These are phyloP conservation scores for Tetanocera ferruginea DNA, from an alignment of 2,888 invertebrate species.

Conservation along the genomic window DNA sequence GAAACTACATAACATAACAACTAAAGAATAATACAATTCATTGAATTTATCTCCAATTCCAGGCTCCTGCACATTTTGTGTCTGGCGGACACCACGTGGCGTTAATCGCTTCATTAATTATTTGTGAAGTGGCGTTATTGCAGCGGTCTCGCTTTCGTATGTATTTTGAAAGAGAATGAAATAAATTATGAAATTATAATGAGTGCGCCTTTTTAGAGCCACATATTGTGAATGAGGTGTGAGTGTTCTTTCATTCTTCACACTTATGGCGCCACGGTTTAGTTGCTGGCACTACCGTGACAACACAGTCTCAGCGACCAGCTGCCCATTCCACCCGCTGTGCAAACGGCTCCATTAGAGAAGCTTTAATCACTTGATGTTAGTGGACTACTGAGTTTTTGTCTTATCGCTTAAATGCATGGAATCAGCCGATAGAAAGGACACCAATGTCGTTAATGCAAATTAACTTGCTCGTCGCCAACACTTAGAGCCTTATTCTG, in stretches of 20 bases:
- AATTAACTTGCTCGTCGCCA: too few species aligned
- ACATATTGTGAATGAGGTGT: not conserved
- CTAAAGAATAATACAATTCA: not conserved
- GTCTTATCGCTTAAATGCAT: too few species aligned
- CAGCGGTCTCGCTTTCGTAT: not conserved
- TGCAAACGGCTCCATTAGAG: conserved; percentile 65
- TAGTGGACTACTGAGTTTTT: not conserved
- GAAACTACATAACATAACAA: not conserved
- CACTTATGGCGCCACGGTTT: not conserved
- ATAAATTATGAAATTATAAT: conserved; percentile 5
- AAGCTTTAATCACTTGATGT: conserved; percentile 55
- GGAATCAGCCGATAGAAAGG: too few species aligned
- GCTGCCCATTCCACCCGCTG: conserved; percentile 58
- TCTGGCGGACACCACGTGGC: not conserved
- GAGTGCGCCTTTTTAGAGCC: not conserved
- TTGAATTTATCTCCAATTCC: not conserved
- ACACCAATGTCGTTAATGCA: too few species aligned
- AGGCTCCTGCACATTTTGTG: not conserved
- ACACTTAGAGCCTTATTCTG: too few species aligned
- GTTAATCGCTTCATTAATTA: conserved; percentile 10
- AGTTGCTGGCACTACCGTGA: not conserved
- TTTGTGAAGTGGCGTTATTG: not conserved
- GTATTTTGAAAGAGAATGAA: not conserved
- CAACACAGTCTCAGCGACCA: not conserved
- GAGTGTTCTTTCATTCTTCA: too few species aligned